Conservation (phyloP, 2,888 invertebrate genomes). For the Phalera bucephala region DNA sequence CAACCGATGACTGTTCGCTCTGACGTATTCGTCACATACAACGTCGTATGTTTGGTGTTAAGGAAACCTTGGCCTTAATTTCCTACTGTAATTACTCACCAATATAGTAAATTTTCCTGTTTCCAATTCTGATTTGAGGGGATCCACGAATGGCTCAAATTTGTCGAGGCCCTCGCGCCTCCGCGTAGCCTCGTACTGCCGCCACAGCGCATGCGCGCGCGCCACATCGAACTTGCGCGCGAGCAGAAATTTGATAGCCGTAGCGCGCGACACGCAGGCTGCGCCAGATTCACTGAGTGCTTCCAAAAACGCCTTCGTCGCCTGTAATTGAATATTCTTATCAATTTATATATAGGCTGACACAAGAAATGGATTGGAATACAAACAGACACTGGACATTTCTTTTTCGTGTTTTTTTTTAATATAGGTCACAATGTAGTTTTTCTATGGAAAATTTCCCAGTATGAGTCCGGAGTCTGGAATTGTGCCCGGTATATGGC, state of each 20-base stretch:
- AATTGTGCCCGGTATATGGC: no score
- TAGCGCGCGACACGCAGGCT: slow-evolving; percentile 88
- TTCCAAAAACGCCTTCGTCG: slow-evolving; percentile 91
- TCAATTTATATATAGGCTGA: not conserved
- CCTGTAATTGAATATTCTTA: slow-evolving; percentile 73
- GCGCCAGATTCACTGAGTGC: slow-evolving; percentile 85
- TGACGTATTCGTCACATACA: no score
- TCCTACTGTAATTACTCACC: no score
- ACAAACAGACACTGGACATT: no score
- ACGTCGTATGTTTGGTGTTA: no score
- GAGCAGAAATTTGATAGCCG: slow-evolving; percentile 95
- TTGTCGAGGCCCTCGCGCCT: slow-evolving; percentile 92
- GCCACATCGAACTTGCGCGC: slow-evolving; percentile 97
- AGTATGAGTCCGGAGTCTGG: no score
- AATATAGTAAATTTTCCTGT: slow-evolving; percentile 98
- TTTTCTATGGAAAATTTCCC: no score
- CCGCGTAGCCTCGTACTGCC: slow-evolving; percentile 95
- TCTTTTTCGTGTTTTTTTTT: no score
- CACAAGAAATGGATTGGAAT: not conserved
- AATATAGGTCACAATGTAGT: no score
- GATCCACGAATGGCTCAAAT: slow-evolving; percentile 92
- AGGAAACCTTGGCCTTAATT: no score
- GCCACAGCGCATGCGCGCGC: slow-evolving; percentile 94
- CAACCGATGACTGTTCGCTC: no score
- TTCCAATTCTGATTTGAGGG: slow-evolving; percentile 92